Evolutionary conservation across 2,113 vertebrate genomes (phyloP).

Genomic region (Salvator merianae): DNA sequence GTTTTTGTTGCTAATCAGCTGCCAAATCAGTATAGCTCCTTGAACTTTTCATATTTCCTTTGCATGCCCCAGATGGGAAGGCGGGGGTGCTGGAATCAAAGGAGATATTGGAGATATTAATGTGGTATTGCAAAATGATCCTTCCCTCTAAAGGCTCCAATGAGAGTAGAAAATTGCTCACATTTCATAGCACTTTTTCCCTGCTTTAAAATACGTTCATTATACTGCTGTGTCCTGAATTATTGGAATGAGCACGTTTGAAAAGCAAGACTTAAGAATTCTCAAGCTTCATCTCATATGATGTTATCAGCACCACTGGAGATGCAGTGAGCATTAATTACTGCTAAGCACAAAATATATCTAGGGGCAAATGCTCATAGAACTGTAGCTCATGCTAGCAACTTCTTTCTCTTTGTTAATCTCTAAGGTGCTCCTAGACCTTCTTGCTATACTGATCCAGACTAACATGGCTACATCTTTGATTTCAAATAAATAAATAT

Average conservation of each 20-base stretch:
- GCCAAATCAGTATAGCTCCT: neutral
- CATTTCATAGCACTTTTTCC: neutral
- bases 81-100: constrained; percentile 14
- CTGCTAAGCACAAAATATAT: neutral
- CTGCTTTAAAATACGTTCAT: no score
- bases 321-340: neutral
- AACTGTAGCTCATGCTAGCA: no score
- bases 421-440: no score
- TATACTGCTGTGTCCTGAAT: no score
- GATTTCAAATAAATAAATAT: no score
- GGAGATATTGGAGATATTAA: neutral
- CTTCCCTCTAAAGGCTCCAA: neutral
- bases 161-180: neutral
- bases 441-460: no score
- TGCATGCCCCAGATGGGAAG: constrained; percentile 31
- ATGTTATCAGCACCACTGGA: neutral
- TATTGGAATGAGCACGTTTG: no score
- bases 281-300: neutral
- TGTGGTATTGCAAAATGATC: neutral
- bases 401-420: no score
- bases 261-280: neutral
- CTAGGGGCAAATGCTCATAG: neutral
- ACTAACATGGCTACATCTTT: no score
- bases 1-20: rapidly evolving
- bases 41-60: constrained; percentile 39